Evolutionary conservation across 2,113 vertebrate genomes (phyloP).

Genomic region (Turnix velox): DNA sequence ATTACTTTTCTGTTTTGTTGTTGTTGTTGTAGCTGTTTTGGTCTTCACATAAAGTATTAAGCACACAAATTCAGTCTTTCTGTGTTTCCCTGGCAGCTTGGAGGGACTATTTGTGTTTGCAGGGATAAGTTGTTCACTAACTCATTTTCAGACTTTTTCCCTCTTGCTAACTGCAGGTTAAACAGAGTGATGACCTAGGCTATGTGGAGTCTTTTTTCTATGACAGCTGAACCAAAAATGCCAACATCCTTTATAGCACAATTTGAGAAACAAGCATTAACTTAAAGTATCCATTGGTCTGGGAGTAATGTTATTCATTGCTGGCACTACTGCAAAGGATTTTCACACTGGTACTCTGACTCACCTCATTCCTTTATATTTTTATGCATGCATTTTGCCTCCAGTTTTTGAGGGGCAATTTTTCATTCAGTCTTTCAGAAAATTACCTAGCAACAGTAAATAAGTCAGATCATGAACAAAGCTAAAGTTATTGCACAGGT

Average conservation of each 20-base stretch:
- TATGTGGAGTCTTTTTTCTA: background rate
- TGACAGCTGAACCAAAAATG: background rate
- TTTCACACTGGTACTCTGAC: background rate
- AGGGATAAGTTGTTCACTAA: background rate
- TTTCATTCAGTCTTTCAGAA: background rate
- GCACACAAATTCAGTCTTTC: background rate
- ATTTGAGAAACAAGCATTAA: background rate
- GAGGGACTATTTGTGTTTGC: background rate
- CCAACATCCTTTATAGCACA: background rate
- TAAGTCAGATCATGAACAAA: background rate
- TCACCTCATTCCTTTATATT: background rate
- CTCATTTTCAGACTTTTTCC: background rate
- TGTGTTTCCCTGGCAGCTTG: fast-evolving
- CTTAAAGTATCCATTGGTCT: background rate
- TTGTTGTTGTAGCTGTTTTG: background rate
- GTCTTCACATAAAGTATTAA: background rate
- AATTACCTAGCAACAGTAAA: slow-evolving; percentile 17
- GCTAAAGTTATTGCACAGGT: background rate
- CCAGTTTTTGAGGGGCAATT: background rate
- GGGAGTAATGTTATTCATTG: background rate
- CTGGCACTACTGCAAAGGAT: background rate
- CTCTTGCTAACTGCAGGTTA: background rate
- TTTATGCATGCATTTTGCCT: background rate
- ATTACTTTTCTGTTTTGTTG: too few relatives aligned
- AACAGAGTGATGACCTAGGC: background rate